Evolutionary conservation across 2,888 invertebrate species (phyloP), one percentile per base, ranked within the genome.

Genomic region (Lepidochrysops patricia): DNA sequence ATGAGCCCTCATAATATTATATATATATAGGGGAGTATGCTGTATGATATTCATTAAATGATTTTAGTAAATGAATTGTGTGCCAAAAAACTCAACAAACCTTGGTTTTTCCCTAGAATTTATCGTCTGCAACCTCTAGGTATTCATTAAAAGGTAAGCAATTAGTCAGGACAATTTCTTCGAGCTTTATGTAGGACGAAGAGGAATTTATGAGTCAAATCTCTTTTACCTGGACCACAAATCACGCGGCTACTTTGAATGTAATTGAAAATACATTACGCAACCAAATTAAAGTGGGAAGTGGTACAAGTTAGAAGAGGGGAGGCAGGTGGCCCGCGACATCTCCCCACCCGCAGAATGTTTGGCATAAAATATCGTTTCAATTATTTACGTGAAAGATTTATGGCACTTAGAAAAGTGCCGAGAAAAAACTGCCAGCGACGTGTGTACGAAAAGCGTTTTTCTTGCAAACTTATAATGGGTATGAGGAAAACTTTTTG

Each of bases 351-450:
- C 84, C 75, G 79, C 82, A 84, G 86, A 87, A 89, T 88, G 88
- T 87, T 88, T 85, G 89, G 89, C 89, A 89, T 90, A 90, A 90
- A 90, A 90, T 90, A 90, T 90, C 86, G 90, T 89, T 90, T 90
- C 90, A 90, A 90, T 90, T 90, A 90, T 90, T 90, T 90, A 89
- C 88, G 85, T 83, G 85, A 80, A 76, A 89, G 89, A 89, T 89
- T 89, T 89, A 89, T 89, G 61, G 85, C 80, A 86, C 88, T 89
- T 89, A 86, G 87, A 87, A 86, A 89, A 89, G 86, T 87, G 88
- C 88, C 75, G 81, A 80, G 87, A 89, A 89, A 66, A 88, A 88
- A 86, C 79, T 77, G 80, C 76, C 76, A 81, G 85, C 80, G 84
- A 86, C 88, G 88, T 88, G 88, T 88, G 89, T 87, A 81, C 80